Percentiles rank a stretch among this genome's conserved stretches.
Conservation (phyloP, 1,140 invertebrate species). For the Aphis gossypii region DNA sequence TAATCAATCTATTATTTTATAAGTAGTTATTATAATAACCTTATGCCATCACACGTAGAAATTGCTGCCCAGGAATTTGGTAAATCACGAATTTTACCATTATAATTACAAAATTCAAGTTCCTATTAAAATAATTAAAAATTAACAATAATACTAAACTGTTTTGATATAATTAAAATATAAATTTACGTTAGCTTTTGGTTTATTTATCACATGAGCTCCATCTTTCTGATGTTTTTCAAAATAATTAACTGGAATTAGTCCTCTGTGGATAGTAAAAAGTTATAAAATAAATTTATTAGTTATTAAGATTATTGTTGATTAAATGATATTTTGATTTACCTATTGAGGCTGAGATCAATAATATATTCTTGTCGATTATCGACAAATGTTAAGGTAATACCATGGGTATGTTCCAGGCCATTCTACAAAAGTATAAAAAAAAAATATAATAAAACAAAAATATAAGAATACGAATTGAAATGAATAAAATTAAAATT, state of each 20-base stretch:
- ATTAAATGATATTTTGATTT: conserved; percentile 48
- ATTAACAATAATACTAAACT: not conserved
- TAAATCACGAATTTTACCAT: conserved; percentile 77
- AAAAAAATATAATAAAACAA: conserved; percentile 56
- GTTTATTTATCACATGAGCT: conserved; percentile 70
- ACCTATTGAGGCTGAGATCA: conserved; percentile 77
- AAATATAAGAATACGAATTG: not conserved
- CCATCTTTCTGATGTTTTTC: conserved; percentile 77
- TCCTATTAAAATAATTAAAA: conserved; percentile 68
- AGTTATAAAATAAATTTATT: conserved; percentile 29
- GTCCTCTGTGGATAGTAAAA: conserved; percentile 67
- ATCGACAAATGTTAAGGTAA: conserved; percentile 74
- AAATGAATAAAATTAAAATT: not conserved
- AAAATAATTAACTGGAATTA: conserved; percentile 77
- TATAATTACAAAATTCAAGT: conserved; percentile 80
- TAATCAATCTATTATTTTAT: not conserved
- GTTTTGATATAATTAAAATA: not conserved
- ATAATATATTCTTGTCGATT: conserved; percentile 73
- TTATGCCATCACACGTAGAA: conserved; percentile 83
- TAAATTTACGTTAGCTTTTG: conserved; percentile 70
- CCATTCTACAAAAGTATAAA: conserved; percentile 70
- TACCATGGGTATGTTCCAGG: conserved; percentile 71
- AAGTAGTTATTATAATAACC: conserved; percentile 62
- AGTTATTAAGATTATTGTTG: not conserved
- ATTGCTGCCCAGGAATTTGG: conserved; percentile 82